phyloP scores from a whole-genome alignment of 2,888 invertebrate genomes.

The Scaptodrosophila latifasciaeformis region DNA sequence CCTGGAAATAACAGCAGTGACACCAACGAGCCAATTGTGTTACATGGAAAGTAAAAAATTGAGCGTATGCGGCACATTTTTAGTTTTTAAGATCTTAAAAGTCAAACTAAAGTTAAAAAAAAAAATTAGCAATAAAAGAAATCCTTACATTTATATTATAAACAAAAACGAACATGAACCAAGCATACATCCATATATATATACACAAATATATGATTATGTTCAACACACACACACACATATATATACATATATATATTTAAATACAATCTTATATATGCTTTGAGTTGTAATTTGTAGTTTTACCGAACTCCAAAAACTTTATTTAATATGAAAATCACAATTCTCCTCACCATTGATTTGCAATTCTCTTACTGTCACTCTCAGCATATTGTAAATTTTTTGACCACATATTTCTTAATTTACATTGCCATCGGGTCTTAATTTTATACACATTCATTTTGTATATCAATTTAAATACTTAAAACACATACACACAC shows the following conservation, averaged over 20 bases:
- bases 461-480: not conserved
- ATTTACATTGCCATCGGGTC: too few relatives aligned
- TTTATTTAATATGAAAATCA: too few relatives aligned
- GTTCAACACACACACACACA: slow-evolving; percentile 2
- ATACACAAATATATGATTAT: too few relatives aligned
- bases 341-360: too few relatives aligned
- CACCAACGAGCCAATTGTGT: slow-evolving; percentile 9
- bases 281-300: slow-evolving; percentile 38
- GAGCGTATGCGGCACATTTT: slow-evolving; percentile 19
- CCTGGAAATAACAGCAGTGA: slow-evolving; percentile 10
- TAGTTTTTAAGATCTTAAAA: slow-evolving; percentile 57
- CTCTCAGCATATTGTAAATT: too few relatives aligned
- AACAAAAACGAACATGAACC: slow-evolving; percentile 23
- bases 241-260: slow-evolving; percentile 17
- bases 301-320: too few relatives aligned
- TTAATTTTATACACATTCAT: not conserved
- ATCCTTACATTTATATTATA: slow-evolving; percentile 24
- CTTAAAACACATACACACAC: not conserved
- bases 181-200: slow-evolving; percentile 22
- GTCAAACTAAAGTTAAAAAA: slow-evolving; percentile 59
- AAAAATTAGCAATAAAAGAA: too few relatives aligned
- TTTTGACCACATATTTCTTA: too few relatives aligned
- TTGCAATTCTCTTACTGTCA: too few relatives aligned
- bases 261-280: slow-evolving; percentile 34
- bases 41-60: slow-evolving; percentile 2